A percentile compares a stretch with the other conserved stretches of the same genome.
Conservation (phyloP, 2,113 vertebrate species). For the Callospermophilus lateralis region DNA sequence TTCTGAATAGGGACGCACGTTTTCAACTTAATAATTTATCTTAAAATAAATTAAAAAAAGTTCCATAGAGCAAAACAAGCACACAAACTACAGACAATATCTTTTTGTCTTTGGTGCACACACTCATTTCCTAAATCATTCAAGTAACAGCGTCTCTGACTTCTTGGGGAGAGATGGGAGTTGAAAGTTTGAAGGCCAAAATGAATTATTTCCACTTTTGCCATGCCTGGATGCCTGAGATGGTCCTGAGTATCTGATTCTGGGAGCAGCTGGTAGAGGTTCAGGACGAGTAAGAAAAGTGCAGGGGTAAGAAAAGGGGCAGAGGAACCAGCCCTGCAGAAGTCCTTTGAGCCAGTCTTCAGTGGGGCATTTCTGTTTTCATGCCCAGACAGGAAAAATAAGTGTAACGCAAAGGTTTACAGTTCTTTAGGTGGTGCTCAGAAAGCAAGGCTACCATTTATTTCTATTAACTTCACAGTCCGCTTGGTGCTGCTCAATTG, state of each 20-base stretch:
- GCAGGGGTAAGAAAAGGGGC: conserved; percentile 49
- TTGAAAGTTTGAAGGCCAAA: conserved; percentile 83
- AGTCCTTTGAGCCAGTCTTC: conserved; percentile 68
- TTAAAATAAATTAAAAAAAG: conserved; percentile 89
- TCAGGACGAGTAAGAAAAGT: conserved; percentile 79
- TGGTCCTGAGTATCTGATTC: conserved; percentile 88
- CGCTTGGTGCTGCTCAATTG: conserved; percentile 59
- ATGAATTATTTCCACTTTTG: conserved; percentile 83
- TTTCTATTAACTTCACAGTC: conserved; percentile 68
- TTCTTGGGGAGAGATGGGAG: conserved; percentile 78
- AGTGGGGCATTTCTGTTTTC: conserved; percentile 45
- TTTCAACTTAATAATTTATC: conserved; percentile 88
- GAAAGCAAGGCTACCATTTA: conserved; percentile 73
- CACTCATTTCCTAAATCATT: conserved; percentile 85
- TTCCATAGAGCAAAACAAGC: conserved; percentile 84
- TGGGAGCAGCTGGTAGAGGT: conserved; percentile 84
- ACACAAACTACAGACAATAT: conserved; percentile 83
- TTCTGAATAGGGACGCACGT: conserved; percentile 79
- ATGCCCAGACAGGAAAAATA: conserved; percentile 59
- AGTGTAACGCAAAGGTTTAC: conserved; percentile 64
- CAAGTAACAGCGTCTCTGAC: conserved; percentile 85
- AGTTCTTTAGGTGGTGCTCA: conserved; percentile 78
- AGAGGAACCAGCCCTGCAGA: conserved; percentile 61
- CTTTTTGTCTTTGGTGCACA: conserved; percentile 91
- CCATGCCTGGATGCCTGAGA: conserved; percentile 85